Base-by-base conservation (phyloP, 2,888 invertebrate genomes). In the Athetis lepigone region DNA sequence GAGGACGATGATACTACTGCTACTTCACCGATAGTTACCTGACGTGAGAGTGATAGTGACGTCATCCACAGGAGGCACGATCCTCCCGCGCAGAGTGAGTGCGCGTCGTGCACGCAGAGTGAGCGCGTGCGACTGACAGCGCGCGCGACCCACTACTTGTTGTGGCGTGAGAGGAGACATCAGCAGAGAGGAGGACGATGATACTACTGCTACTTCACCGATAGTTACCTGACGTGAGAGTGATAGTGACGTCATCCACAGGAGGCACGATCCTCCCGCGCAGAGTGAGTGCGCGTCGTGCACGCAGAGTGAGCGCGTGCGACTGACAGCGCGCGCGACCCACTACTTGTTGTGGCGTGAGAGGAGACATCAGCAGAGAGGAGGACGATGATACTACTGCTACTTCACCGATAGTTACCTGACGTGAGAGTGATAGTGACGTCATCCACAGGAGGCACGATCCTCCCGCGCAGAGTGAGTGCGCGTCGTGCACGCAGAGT, bases 111-210 rank as follows among this genome's bases (percentile, higher is more conserved):
- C 98, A 11, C 92, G 90, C 82, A 98, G 96, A 51, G 92, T 90
- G 6, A 96, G 95, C 4, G 96, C 96, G 64, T 96, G 94, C 75
- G 96, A 93, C 71, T 96, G 95, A 87, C 98, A 98, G 77, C 97
- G 96, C 52, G 96, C 95, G 5, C 96, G 75, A 0, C 75, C 72
- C 37, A 97, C 89, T 71, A 89, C 67, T 45, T 96, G 92, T 55
- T 96, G 91, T 27, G 95, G 93, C 2, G 95, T 91, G 0, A 0
- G 13, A 4, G 33, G 33, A 4, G 33, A 33, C 33, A 33, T 3
- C 71, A 98, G 95, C 74, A 98, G 95, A 54, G 96, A 91, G 55
- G 96, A 95, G 0, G 98, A 98, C 58, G 96, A 90, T 0, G 95
- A 95, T 39, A 98, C 95, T 8, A 93, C 92, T 0, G 96, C 90